Base-by-base conservation (phyloP, 2,113 vertebrate species). In the Cochlearius cochlearius region DNA sequence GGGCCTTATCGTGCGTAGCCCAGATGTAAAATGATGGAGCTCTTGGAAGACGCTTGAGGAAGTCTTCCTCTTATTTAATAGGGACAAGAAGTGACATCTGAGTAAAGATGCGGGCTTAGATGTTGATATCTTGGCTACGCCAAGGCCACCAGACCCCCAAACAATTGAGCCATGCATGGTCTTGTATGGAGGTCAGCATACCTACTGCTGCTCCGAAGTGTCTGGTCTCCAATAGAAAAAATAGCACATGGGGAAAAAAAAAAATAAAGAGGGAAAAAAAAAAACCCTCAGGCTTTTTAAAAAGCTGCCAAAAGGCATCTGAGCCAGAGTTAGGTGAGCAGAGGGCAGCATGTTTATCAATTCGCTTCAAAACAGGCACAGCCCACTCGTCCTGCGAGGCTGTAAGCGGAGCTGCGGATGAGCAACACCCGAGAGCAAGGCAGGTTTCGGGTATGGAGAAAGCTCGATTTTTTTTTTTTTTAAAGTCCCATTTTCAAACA, bases 61-160 rank as follows among this genome's bases (percentile, higher is more conserved):
- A 76, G 25, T 21, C n/a, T 88, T 50, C 27, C 71, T 92, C 13
- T 69, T 47, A 41, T 30, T 88, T 83, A 47, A 66, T 4, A 66
- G n/a, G 12, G 29, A 79, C 25, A 73, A 90, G 43, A 74, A 93
- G 27, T 63, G 62, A 78, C 27, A 58, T 16, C 34, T 73, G 62
- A 91, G 56, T 49, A 75, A 68, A 56, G 68, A 58, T 7, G 12
- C 4, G 29, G 67, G 23, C 19, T 47, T 59, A 72, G 59, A 53
- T 1, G 5, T 4, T 53, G 30, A 68, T 74, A 30, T 73, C 43
- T 50, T 69, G 19, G 56, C 20, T 27, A 27, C 0, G 0, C 18
- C 3, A 4, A 81, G 18, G 43, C 60, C 69, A 94, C 39, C 34
- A 67, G 58, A 66, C 23, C 32, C 56, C 52, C 36, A 29, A 38